phyloP scores from a whole-genome alignment of 2,888 invertebrate species.

The Drosophila mettleri region DNA sequence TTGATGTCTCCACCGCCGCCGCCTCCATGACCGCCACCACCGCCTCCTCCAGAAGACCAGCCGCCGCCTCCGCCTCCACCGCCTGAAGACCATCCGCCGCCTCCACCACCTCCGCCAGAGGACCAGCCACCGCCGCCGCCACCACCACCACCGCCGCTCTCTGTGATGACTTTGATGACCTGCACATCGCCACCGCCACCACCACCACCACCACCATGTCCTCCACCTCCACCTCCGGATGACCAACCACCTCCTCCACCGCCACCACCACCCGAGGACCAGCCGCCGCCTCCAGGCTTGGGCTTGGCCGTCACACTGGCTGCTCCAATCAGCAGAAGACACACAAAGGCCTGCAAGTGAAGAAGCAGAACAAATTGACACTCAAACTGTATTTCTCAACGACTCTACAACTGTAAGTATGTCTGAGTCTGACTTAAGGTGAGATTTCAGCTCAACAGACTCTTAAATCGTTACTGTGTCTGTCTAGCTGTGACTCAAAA shows the following conservation, averaged over 20 bases:
- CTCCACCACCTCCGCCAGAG: constrained; percentile 62
- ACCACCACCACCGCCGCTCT: constrained; percentile 64
- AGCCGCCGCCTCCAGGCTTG: constrained; percentile 76
- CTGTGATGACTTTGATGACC: constrained; percentile 58
- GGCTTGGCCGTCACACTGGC: constrained; percentile 82
- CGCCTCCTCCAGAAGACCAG: constrained; percentile 55
- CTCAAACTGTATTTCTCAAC: neutral
- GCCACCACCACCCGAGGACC: constrained; percentile 69
- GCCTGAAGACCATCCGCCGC: constrained; percentile 45
- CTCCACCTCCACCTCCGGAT: constrained; percentile 44
- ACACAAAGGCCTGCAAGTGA: constrained; percentile 78
- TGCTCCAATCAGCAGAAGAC: constrained; percentile 81
- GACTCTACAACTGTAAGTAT: neutral
- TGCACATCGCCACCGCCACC: constrained; percentile 63
- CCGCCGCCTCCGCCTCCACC: constrained; percentile 61
- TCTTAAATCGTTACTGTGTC: neutral
- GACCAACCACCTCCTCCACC: constrained; percentile 69
- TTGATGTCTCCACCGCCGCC: constrained; percentile 46
- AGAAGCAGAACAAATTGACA: neutral
- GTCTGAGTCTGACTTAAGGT: no score
- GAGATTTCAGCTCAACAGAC: neutral
- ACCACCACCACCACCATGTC: constrained; percentile 48
- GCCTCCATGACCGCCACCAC: constrained; percentile 53
- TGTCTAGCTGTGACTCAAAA: neutral
- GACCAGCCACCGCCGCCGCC: constrained; percentile 53